phyloP scores from a whole-genome alignment of 2,888 invertebrate genomes.

The Rhagonycha lutea region DNA sequence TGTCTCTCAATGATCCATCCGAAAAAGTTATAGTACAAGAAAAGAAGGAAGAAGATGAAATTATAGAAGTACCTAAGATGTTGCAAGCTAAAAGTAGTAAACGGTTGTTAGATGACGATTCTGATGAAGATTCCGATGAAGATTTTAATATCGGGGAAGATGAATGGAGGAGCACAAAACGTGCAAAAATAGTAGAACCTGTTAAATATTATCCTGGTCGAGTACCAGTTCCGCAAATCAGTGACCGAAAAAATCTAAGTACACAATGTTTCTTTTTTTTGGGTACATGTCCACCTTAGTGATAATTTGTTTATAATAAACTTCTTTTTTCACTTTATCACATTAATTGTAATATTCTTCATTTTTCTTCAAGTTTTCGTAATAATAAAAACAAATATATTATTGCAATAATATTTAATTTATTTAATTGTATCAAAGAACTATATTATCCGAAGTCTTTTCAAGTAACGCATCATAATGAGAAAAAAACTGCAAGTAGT shows the following conservation, averaged over 20 bases:
- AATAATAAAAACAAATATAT: no score
- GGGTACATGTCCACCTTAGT: not conserved
- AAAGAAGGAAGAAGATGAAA: not conserved
- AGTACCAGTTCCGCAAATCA: not conserved
- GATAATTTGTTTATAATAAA: no score
- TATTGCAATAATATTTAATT: no score
- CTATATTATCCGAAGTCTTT: no score
- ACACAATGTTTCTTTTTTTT: not conserved
- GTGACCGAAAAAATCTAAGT: not conserved
- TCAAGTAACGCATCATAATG: no score
- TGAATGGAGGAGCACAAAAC: not conserved
- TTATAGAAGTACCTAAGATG: slow-evolving; percentile 3
- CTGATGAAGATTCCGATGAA: not conserved
- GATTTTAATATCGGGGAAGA: not conserved
- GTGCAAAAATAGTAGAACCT: not conserved
- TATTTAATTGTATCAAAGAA: no score
- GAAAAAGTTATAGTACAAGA: not conserved
- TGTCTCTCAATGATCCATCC: slow-evolving; percentile 14
- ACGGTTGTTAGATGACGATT: not conserved
- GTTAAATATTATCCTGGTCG: not conserved
- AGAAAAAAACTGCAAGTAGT: no score
- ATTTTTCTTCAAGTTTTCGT: no score
- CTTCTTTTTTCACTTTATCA: no score
- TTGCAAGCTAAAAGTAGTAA: not conserved
- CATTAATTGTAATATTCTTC: no score